Evolutionary conservation across 2,113 vertebrate species (phyloP).

Genomic region (Tenebrosternarchus preto): DNA sequence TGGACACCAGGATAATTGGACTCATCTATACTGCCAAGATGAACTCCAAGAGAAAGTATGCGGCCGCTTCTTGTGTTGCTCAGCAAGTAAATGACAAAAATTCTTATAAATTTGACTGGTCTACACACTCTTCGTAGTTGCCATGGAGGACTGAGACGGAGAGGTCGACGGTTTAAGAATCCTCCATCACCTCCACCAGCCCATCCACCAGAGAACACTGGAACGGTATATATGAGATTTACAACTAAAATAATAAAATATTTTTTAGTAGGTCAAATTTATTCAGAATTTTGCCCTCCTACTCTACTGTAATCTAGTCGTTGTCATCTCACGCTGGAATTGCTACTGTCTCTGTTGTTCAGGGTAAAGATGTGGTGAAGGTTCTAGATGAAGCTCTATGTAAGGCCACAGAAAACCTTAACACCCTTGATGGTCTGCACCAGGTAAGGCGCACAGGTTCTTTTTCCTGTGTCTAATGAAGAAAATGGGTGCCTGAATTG

Average conservation of each 20-base stretch:
- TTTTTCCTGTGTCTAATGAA: no score
- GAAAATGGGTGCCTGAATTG: no score
- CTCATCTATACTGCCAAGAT: constrained; percentile 72
- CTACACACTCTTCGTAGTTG: not conserved
- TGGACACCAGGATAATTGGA: constrained; percentile 71
- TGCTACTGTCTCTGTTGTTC: not conserved
- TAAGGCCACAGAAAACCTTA: constrained; percentile 59
- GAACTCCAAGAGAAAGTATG: constrained; percentile 66
- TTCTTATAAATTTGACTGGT: no score
- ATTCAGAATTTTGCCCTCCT: not conserved
- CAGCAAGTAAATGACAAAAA: not conserved
- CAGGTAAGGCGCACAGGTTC: constrained; percentile 55
- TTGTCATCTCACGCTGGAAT: no score
- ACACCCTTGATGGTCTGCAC: constrained; percentile 58
- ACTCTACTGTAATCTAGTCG: not conserved
- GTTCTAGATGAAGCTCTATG: constrained; percentile 64
- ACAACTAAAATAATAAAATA: not conserved
- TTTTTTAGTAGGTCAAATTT: not conserved
- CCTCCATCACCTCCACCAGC: not conserved
- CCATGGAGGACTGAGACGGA: not conserved
- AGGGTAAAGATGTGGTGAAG: constrained; percentile 47
- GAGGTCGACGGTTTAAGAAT: not conserved
- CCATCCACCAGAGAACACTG: not conserved
- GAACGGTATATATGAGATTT: constrained; percentile 14
- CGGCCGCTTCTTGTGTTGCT: not conserved